Evolutionary conservation across 2,113 vertebrate species (phyloP).

Genomic region (Guaruba guarouba): DNA sequence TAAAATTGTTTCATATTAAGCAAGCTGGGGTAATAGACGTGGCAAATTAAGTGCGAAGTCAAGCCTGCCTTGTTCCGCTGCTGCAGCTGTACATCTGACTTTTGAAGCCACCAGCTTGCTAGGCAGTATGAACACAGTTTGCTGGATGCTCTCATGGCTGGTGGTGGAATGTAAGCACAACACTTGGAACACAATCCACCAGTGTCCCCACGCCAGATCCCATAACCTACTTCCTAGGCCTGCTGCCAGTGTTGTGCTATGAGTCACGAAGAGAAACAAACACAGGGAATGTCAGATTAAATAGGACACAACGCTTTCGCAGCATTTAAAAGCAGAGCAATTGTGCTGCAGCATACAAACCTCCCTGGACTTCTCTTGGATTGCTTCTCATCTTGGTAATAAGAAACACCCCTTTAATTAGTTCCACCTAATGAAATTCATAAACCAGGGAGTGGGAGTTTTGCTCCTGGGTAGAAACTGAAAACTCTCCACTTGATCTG

Average conservation of each 20-base stretch:
- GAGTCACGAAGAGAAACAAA: slow-evolving; percentile 59
- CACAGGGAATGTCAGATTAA: slow-evolving; percentile 40
- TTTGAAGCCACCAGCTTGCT: slow-evolving; percentile 29
- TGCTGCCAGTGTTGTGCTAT: slow-evolving; percentile 49
- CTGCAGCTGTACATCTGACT: slow-evolving; percentile 32
- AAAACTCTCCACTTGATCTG: slow-evolving; percentile 40
- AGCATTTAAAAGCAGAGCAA: background rate
- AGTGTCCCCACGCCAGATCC: slow-evolving; percentile 32
- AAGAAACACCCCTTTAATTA: slow-evolving; percentile 59
- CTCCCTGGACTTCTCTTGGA: slow-evolving; percentile 18
- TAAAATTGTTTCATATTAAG: background rate
- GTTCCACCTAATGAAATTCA: slow-evolving; percentile 68
- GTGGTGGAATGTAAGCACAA: slow-evolving; percentile 48
- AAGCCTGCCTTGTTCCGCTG: background rate
- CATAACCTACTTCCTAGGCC: slow-evolving; percentile 51
- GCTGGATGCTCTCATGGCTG: slow-evolving; percentile 31
- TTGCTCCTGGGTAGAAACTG: slow-evolving; percentile 41
- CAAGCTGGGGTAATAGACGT: background rate
- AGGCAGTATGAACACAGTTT: slow-evolving; percentile 1
- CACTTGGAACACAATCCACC: slow-evolving; percentile 26
- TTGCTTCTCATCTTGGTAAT: slow-evolving; percentile 36
- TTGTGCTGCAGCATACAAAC: background rate
- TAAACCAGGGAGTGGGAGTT: slow-evolving; percentile 55
- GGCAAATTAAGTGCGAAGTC: slow-evolving; percentile 8
- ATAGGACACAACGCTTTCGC: background rate